Evolutionary conservation across 2,113 vertebrate genomes (phyloP), one percentile per base, ranked within the genome.

Genomic region (Pseudopipra pipra): DNA sequence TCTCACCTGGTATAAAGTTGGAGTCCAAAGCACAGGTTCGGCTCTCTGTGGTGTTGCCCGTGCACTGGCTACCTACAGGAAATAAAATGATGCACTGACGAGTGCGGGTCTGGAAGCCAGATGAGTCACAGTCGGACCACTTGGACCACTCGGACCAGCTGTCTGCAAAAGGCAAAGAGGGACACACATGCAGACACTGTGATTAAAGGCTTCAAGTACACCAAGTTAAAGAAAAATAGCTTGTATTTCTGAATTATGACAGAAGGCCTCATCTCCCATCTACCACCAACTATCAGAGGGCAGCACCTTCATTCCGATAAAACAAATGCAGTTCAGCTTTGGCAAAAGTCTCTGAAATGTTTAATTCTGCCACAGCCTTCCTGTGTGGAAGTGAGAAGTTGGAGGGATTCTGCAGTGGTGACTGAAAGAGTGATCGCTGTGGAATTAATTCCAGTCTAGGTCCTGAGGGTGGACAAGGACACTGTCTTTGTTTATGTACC

Each of bases 111-210:
- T 99, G 99, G 90, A 96, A 33, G 2, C 99, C 98, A 4, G 98
- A 98, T 0, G 98, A 95, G 80, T 99, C 98, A 0, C 99, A 99
- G n/a, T 96, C 97, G 1, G 99, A 99, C 99, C 99, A 99, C 83
- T 98, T 97, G 0, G 99, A 99, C 99, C 99, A 99, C 87, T 98
- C 98, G 0, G 99, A 99, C 99, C 99, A 99, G 97, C 98, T 99
- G 98, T 99, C 99, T 99, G 97, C 71, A 97, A 96, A 2, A 73
- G 62, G 19, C 37, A 79, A 52, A 95, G 75, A 72, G 35, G 17
- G 21, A 67, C 8, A 85, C 46, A 44, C 37, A 13, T 0, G 2
- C 44, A 59, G 22, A 27, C 2, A 5, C 58, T 28, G 59, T 30
- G 43, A 52, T 52, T 30, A 78, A 47, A 54, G 11, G 21, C 14